Percentiles rank a stretch among this genome's conserved stretches.
phyloP scores from a whole-genome alignment of 2,797 vertebrate genomes.

The Phaenicophaeus curvirostris region DNA sequence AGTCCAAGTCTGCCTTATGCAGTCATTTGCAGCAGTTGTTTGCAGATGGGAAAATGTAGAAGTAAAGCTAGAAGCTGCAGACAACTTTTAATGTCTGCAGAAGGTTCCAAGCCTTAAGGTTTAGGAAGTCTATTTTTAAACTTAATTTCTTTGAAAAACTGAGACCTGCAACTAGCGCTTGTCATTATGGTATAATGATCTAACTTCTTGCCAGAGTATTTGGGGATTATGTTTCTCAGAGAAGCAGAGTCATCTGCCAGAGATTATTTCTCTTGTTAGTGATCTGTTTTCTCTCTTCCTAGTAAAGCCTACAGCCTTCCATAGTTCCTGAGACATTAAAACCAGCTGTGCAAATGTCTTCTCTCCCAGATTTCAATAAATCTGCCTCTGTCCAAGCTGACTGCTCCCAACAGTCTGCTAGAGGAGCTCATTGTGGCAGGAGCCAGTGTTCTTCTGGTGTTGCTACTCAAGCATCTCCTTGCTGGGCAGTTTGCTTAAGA shows the following conservation, averaged over 20 bases:
- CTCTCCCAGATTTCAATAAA: neutral
- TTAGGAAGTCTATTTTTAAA: conserved; percentile 61
- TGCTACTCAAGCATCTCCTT: neutral
- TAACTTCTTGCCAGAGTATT: conserved; percentile 38
- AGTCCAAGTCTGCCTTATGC: neutral
- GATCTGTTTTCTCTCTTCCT: conserved; percentile 49
- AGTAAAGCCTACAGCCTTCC: neutral
- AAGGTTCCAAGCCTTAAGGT: neutral
- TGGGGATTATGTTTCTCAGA: conserved; percentile 12
- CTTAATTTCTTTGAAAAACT: neutral
- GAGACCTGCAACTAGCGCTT: neutral
- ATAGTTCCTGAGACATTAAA: neutral
- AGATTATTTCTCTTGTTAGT: conserved; percentile 20
- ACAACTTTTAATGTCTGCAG: conserved; percentile 19
- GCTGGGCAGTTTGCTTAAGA: neutral
- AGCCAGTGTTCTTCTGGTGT: neutral
- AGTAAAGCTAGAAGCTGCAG: neutral
- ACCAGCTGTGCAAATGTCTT: neutral
- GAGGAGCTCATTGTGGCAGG: neutral
- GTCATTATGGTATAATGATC: conserved; percentile 34
- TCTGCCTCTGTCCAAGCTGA: neutral
- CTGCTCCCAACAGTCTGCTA: neutral
- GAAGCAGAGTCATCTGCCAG: conserved; percentile 30
- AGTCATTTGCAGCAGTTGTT: neutral
- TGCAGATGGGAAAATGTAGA: conserved; percentile 36